Evolutionary conservation across 1,140 invertebrate genomes (phyloP), one percentile per base, ranked within the genome.

Genomic region (Condylostylus longicornis): DNA sequence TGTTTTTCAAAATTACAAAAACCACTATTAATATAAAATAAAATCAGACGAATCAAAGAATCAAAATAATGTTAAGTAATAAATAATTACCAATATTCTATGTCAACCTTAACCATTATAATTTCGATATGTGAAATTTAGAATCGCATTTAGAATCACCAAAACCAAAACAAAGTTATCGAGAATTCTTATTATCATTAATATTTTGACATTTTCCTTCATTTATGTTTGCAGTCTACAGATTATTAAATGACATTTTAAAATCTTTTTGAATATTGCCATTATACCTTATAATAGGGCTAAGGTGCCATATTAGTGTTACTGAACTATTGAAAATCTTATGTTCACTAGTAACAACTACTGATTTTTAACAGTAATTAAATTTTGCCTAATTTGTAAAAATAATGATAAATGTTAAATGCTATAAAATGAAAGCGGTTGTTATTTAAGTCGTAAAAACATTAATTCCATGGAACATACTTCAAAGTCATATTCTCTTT

Each of bases 41-140:
- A 33, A 30, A 18, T n/a, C 4, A 17, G 22, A 5, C 2, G 6
- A 23, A 18, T 13, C 1, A 17, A 35, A 31, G 12, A 22, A 13
- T 29, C n/a, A 18, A 10, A 15, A 15, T 8, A 33, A 27, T n/a
- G 2, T 37, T 29, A 13, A 6, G 2, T 28, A 19, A 14, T 9
- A 6, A 6, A 6, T 31, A 39, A 43, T 49, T 42, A 58, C 56
- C 56, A 59, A 40, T 59, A 59, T 37, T 59, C 56, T 0, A 59
- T 49, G 30, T 59, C 53, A 19, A 59, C 56, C 36, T 50, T 58
- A 12, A 58, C 56, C 33, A 38, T 43, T 36, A 45, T 50, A 40
- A 23, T 36, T 33, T 9, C 5, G 13, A 29, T 12, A 29, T 29
- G 5, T 29, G 8, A 13, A 29, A 7, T 7, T n/a, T 25, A n/a